Evolutionary conservation across 2,888 invertebrate species (phyloP).

Genomic region (Sycophila texana): DNA sequence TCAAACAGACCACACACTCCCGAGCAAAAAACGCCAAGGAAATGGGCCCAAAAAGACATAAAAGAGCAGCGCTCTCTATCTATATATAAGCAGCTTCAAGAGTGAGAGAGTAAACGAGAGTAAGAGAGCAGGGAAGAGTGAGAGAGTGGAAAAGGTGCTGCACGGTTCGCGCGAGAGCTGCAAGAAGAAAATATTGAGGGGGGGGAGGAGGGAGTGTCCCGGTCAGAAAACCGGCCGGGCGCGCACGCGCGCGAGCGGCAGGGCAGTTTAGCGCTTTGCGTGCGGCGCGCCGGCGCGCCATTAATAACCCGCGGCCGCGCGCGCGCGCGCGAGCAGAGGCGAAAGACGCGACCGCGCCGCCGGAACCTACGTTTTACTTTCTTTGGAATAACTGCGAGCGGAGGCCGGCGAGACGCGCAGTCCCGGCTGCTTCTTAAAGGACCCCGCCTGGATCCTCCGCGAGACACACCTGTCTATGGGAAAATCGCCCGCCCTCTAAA

Average conservation of each 20-base stretch:
- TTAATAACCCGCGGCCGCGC: slow-evolving; percentile 33
- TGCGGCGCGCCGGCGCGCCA: slow-evolving; percentile 32
- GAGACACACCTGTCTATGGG: slow-evolving; percentile 7
- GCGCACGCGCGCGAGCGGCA: neutral
- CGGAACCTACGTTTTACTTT: slow-evolving; percentile 4
- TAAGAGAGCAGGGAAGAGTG: slow-evolving; percentile 45
- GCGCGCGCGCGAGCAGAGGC: too few relatives aligned
- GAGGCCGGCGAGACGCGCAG: neutral
- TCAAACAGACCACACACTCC: too few relatives aligned
- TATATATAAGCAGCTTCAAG: too few relatives aligned
- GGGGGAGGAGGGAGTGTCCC: slow-evolving; percentile 36
- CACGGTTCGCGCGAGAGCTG: neutral
- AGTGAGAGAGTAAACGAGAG: neutral
- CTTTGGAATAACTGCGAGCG: slow-evolving; percentile 39
- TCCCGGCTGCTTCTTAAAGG: neutral
- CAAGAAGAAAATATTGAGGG: slow-evolving; percentile 14
- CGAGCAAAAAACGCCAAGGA: too few relatives aligned
- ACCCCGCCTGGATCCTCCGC: too few relatives aligned
- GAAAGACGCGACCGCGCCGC: slow-evolving; percentile 3
- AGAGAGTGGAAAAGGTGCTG: slow-evolving; percentile 5
- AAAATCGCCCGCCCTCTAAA: neutral
- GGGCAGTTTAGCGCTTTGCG: slow-evolving; percentile 46
- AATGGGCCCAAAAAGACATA: too few relatives aligned
- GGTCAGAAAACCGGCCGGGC: slow-evolving; percentile 40
- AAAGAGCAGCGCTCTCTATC: too few relatives aligned